Evolutionary conservation across 2,113 vertebrate species (phyloP).

Genomic region (Benitochromis conjunctus): DNA sequence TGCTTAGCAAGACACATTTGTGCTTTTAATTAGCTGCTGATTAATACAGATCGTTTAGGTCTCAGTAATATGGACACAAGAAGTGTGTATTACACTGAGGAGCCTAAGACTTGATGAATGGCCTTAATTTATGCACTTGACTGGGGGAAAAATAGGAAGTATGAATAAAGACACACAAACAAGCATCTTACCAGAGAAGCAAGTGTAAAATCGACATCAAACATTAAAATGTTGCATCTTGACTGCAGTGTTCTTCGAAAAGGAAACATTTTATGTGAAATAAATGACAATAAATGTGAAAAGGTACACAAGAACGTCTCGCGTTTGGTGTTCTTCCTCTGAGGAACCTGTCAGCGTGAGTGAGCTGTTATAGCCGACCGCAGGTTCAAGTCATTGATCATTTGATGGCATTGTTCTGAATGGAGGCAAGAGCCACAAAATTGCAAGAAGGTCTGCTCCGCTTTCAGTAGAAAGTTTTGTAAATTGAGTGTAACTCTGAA

Average conservation of each 20-base stretch:
- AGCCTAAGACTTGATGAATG: slow-evolving; percentile 9
- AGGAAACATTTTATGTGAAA: not conserved
- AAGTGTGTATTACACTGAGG: not conserved
- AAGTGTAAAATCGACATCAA: not conserved
- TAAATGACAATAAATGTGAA: slow-evolving; percentile 6
- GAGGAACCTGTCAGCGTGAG: slow-evolving; percentile 30
- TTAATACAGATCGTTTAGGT: slow-evolving; percentile 46
- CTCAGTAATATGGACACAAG: slow-evolving; percentile 9
- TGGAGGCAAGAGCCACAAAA: not conserved
- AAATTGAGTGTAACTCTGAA: slow-evolving; percentile 1
- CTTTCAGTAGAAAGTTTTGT: slow-evolving; percentile 4
- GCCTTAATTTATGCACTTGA: slow-evolving; percentile 2
- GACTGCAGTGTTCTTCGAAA: not conserved
- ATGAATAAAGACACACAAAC: not conserved
- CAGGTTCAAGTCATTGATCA: slow-evolving; percentile 39
- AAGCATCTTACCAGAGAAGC: not conserved
- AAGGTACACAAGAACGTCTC: not conserved
- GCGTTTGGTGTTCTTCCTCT: slow-evolving; percentile 15
- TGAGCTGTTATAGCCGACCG: slow-evolving; percentile 29
- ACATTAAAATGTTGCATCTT: not conserved
- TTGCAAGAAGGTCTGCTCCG: not conserved
- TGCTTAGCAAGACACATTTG: slow-evolving; percentile 50
- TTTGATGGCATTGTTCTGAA: slow-evolving; percentile 22
- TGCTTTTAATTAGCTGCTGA: slow-evolving; percentile 51
- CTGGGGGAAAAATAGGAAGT: not conserved